A percentile compares a stretch with the other conserved stretches of the same genome.
These are phyloP conservation scores for Myocastor coypus DNA, from an alignment of 2,113 vertebrate species.

Conservation along the genomic window DNA sequence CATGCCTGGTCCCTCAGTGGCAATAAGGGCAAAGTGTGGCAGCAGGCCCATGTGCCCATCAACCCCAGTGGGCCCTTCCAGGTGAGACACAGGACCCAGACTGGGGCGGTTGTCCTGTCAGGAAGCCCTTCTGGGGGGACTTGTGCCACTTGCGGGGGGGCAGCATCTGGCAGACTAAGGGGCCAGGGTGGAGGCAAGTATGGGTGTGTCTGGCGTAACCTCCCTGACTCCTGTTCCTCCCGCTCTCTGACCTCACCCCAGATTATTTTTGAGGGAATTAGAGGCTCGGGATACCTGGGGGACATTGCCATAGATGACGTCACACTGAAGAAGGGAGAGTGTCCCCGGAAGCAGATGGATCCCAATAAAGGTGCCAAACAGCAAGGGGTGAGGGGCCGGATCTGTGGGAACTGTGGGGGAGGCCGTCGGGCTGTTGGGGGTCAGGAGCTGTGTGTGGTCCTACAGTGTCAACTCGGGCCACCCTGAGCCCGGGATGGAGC, in stretches of 20 bases:
- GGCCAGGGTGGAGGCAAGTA: background rate
- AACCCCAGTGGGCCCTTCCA: slow-evolving; percentile 96
- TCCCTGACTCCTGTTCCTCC: slow-evolving; percentile 1
- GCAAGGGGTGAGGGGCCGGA: background rate
- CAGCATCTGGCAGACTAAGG: background rate
- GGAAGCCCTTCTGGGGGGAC: background rate
- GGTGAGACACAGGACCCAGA: slow-evolving; percentile 85
- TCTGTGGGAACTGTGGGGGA: rapidly evolving
- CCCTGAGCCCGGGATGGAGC: background rate
- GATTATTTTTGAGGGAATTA: slow-evolving; percentile 97
- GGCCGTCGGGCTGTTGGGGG: rapidly evolving
- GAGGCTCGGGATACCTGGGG: slow-evolving; percentile 93
- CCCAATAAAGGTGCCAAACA: slow-evolving; percentile 86
- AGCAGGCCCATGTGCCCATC: slow-evolving; percentile 93
- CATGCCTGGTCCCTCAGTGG: slow-evolving; percentile 93
- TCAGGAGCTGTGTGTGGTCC: rapidly evolving
- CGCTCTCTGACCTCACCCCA: slow-evolving; percentile 81
- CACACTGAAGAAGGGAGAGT: slow-evolving; percentile 95
- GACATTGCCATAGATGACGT: slow-evolving; percentile 98
- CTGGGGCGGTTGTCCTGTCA: rapidly evolving
- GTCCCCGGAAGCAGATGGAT: slow-evolving; percentile 88
- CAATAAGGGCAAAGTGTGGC: slow-evolving; percentile 94
- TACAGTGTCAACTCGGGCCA: background rate
- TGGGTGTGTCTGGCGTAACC: background rate
- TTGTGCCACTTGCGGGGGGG: too few relatives aligned